A percentile compares a stretch with the other conserved stretches of the same genome.
These are phyloP conservation scores for Drosophila infuscata DNA, from an alignment of 2,888 invertebrate species.

Conservation along the genomic window DNA sequence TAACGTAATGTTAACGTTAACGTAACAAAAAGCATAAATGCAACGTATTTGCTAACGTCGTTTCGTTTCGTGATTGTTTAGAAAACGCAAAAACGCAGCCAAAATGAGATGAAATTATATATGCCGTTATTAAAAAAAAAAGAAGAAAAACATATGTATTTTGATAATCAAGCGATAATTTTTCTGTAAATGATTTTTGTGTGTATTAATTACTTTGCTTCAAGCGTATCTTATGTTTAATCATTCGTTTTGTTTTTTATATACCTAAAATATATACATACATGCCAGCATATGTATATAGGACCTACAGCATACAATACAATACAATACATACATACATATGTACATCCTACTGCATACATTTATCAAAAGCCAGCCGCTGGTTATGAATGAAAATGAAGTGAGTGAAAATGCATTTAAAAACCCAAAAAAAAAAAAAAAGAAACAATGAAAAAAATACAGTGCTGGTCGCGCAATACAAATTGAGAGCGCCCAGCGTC, in stretches of 20 bases:
- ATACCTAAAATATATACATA: slow-evolving; percentile 21
- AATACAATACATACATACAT: slow-evolving; percentile 25
- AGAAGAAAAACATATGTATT: slow-evolving; percentile 18
- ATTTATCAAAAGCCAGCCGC: slow-evolving; percentile 62
- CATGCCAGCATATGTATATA: slow-evolving; percentile 10
- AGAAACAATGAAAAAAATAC: slow-evolving; percentile 20
- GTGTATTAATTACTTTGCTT: slow-evolving; percentile 55
- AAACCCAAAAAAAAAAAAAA: background rate
- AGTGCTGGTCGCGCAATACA: slow-evolving; percentile 45
- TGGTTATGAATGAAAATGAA: slow-evolving; percentile 46
- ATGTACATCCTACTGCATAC: slow-evolving; percentile 43
- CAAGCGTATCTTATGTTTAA: slow-evolving; percentile 48
- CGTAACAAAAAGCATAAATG: background rate
- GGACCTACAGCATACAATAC: slow-evolving; percentile 25
- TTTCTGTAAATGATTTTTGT: slow-evolving; percentile 41
- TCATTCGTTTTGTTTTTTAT: slow-evolving; percentile 40
- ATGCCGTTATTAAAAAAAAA: slow-evolving; percentile 29
- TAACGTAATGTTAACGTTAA: slow-evolving; percentile 11
- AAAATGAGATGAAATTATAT: slow-evolving; percentile 30
- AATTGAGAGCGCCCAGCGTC: slow-evolving; percentile 32
- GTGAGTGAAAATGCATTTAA: slow-evolving; percentile 64
- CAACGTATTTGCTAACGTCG: slow-evolving; percentile 25
- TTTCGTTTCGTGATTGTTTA: slow-evolving; percentile 48
- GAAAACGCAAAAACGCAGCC: slow-evolving; percentile 41
- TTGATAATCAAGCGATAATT: slow-evolving; percentile 37